A percentile compares a stretch with the other conserved stretches of the same genome.
Conservation (phyloP, 2,888 invertebrate genomes). For the Pterobdella sp. region DNA sequence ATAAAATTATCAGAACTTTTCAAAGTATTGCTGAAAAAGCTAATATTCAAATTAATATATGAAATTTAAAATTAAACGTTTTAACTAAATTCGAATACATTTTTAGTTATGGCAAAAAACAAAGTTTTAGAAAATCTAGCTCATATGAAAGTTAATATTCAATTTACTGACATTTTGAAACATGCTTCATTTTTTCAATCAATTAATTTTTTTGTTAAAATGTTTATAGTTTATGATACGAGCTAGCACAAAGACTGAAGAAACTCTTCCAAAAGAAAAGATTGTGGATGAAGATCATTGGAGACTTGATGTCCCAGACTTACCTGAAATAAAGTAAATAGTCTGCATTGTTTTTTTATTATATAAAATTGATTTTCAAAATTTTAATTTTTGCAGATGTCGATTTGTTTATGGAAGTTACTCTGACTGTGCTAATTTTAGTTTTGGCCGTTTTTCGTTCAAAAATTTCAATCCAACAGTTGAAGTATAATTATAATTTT, state of each 20-base stretch:
- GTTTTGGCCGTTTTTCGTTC: slow-evolving; percentile 2
- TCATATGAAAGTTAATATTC: background rate
- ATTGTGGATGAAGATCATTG: slow-evolving; percentile 6
- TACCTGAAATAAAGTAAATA: background rate
- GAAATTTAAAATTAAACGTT: no score
- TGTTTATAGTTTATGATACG: slow-evolving; percentile 7
- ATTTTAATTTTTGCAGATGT: background rate
- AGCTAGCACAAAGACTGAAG: background rate
- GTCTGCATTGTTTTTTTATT: background rate
- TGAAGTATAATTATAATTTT: background rate
- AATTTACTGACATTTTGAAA: background rate
- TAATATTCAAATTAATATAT: no score
- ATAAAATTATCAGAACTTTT: no score
- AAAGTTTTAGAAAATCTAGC: slow-evolving; percentile 6
- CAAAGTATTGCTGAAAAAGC: no score
- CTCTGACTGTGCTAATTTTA: background rate
- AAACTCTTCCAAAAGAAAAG: background rate
- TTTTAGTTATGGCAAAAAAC: background rate
- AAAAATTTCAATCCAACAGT: slow-evolving; percentile 5
- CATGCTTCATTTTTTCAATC: background rate
- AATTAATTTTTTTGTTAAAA: no score
- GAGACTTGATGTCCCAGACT: slow-evolving; percentile 10
- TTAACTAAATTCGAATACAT: no score
- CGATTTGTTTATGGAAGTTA: background rate
- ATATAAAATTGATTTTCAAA: background rate